Conservation (phyloP, 2,888 invertebrate genomes). For the Torymus texanus region DNA sequence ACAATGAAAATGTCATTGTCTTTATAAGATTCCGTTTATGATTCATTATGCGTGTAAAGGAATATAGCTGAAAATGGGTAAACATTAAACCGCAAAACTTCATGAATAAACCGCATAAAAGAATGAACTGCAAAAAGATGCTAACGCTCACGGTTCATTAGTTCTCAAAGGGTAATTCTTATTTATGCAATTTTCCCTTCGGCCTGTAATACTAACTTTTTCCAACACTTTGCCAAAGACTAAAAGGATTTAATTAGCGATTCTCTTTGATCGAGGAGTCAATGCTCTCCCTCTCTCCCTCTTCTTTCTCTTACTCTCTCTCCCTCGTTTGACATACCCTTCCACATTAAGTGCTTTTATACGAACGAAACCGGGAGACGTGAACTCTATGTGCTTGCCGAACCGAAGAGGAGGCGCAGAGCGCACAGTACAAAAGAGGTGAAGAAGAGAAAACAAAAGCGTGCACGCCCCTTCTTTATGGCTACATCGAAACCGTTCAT, state of each 20-base stretch:
- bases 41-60: no score
- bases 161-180: constrained; percentile 12
- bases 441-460: neutral
- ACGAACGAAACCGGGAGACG: neutral
- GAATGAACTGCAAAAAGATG: neutral
- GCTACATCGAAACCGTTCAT: constrained; percentile 12
- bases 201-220: no score
- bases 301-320: neutral
- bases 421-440: neutral
- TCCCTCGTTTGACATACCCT: neutral
- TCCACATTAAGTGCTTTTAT: constrained; percentile 43
- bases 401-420: neutral
- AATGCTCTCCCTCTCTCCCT: neutral
- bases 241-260: constrained; percentile 40
- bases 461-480: neutral
- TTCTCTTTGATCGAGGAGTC: constrained; percentile 38
- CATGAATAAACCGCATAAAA: neutral
- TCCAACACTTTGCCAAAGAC: neutral
- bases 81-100: no score
- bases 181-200: neutral
- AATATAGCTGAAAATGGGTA: no score
- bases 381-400: neutral
- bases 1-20: no score
- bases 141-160: neutral
- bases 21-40: no score